Evolutionary conservation across 64 coral and sea anemone species (phyloP), one percentile per base, ranked within the genome.

Genomic region (Montipora foliosa): DNA sequence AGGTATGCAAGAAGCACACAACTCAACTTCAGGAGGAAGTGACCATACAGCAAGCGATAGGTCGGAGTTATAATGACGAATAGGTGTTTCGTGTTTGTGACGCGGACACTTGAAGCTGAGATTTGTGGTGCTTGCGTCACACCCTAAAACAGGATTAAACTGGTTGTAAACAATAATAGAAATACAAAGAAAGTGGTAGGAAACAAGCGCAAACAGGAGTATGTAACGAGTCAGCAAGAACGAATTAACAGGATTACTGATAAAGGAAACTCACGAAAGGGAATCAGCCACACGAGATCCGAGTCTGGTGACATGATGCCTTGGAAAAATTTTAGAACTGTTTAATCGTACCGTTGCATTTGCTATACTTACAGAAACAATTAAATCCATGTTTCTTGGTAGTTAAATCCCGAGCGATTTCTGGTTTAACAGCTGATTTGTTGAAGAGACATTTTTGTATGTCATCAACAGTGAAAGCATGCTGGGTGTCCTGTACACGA

Each of bases 21-120:
- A 78, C 14, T 53, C 59, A 6, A 93, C 92, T 81, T 93, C 84
- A 11, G 92, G 74, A 0, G 92, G 92, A 88, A 93, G 68, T 78
- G 92, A 93, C 20, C 46, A 79, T 6, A 93, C 49, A 45, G 92
- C 84, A 45, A 88, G 82, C 4, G 82, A 59, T n/a, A 86, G 9
- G 2, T 52, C 13, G 0, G 25, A n/a, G 44, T 62, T 68, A 19
- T 49, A 47, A 10, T 16, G 44, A n/a, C 19, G 4, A 5, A 45
- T 64, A 21, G 66, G 17, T 24, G 44, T 50, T 70, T 72, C 66
- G 19, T 71, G 82, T 44, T 72, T 70, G 46, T 86, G 82, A 19
- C 1, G 2, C 0, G 82, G 82, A 22, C 82, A 86, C 45, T 70
- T 16, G 19, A 86, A 86, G 44, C n/a, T 71, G 8, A 64, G 82